Base-by-base conservation (phyloP, 53 echinoderm and acorn worm species). In the Henricia sp. region DNA sequence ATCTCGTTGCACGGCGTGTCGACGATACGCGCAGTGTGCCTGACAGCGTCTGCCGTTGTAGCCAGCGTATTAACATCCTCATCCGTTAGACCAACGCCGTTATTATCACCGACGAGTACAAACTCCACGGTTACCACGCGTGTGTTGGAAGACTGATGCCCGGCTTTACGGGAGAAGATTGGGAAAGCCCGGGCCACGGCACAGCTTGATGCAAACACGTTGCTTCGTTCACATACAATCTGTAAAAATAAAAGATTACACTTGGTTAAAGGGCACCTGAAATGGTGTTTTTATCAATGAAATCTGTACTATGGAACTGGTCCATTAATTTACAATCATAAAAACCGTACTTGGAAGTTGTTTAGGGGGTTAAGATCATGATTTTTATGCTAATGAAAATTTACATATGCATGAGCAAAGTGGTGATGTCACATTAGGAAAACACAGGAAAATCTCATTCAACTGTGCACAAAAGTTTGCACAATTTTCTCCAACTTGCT, bases 1-100 rank as follows among this genome's bases (percentile, higher is more conserved):
- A 97, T 99, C 52, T 95, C 92, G 78, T 90, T 99, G 75, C 99
- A 99, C 0, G 99, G 99, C 19, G 86, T 91, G 62, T 99, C 99
- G 1, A 99, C 91, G 35, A 99, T 95, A 48, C 99, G 82, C 1
- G 92, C 95, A 1, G 92, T 24, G 2, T 92, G 67, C 0, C 99
- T 70, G 40, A 99, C 73, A 8, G 90, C 90, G 9, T 90, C 85
- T 19, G 92, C 92, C 6, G 91, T 82, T 28, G 68, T 71, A 1
- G 71, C 33, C 69, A 99, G 55, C 1, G 90, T 75, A 6, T 86
- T 62, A 21, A 90, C 59, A 65, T 99, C 99, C 21, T 83, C 84
- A 0, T 95, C 99, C 0, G 89, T 84, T 24, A 99, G 65, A 21
- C 38, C 30, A 1, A 85, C 28, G 30, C 86, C 48, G 32, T 64